A percentile compares a stretch with the other conserved stretches of the same genome.
phyloP scores from a whole-genome alignment of 2,888 invertebrate species.

The Masnerella sp. region DNA sequence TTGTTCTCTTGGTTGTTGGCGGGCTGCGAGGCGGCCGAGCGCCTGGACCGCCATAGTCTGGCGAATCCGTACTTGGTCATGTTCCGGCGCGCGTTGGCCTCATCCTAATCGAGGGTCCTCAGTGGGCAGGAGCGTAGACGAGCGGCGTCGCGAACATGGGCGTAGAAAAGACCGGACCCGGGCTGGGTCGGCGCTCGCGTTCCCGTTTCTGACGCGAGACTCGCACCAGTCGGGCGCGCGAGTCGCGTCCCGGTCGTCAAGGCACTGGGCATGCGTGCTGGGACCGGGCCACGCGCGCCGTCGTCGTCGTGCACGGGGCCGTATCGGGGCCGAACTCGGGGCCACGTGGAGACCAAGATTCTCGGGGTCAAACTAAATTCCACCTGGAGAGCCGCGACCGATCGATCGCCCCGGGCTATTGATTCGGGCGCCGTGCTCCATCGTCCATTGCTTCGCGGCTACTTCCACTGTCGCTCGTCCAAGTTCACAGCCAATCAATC shows the following conservation, averaged over 20 bases:
- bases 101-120: background rate
- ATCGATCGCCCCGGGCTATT: conserved; percentile 23
- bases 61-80: conserved; percentile 77
- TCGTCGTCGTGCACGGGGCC: too few species aligned
- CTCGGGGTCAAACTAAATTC: too few species aligned
- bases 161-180: conserved; percentile 29
- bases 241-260: conserved; percentile 71
- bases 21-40: conserved; percentile 72
- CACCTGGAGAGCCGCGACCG: too few species aligned
- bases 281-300: background rate
- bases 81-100: background rate
- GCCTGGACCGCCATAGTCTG: conserved; percentile 74
- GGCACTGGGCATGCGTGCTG: conserved; percentile 72
- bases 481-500: conserved; percentile 57
- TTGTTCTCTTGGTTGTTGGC: conserved; percentile 76
- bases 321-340: too few species aligned
- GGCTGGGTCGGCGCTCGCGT: conserved; percentile 23
- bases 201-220: conserved; percentile 36
- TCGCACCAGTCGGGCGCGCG: conserved; percentile 38
- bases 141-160: conserved; percentile 37
- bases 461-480: conserved; percentile 14
- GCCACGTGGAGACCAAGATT: conserved; percentile 54
- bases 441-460: conserved; percentile 27
- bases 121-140: too few species aligned
- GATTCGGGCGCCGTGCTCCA: conserved; percentile 33